Base-by-base conservation (phyloP, 2,888 invertebrate species). In the Calameuta pallipes region DNA sequence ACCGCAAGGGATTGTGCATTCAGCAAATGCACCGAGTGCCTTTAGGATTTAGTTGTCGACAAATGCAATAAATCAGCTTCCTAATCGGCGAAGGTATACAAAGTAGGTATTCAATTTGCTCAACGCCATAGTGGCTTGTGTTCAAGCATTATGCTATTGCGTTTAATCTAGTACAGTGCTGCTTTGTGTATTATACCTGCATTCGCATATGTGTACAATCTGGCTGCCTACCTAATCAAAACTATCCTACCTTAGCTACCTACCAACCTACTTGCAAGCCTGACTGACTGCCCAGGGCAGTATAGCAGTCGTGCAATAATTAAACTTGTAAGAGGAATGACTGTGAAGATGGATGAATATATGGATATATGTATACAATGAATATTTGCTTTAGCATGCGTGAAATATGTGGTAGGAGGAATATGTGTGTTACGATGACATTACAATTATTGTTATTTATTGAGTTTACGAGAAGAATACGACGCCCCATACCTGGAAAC, bases 51-150 rank as follows among this genome's bases (percentile, higher is more conserved):
- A 71, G 71, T 71, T 71, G 71, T 30, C 71, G 31, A 71, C 71
- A 56, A 36, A 56, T 76, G 41, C 12, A 70, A 76, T 69, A 56
- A 77, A 83, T 79, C 77, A 70, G 70, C 56, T 79, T 81, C 11
- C 76, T 76, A 69, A 83, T 83, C 83, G 80, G 76, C 74, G 69
- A 75, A 70, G 41, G 75, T 74, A 56, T 56, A 83, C 81, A 83
- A 76, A 76, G 41, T 81, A 69, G 33, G 76, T 76, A 83, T 83
- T 83, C 81, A 83, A 69, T 83, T 75, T 56, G 30, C 36, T 77
- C 75, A 36, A 9, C 30, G 56, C 41, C 74, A 56, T 56, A 30
- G 33, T 15, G 30, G 12, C 31, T 71, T 34, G 71, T 71, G 34
- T 23, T 34, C 33, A 30, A 30, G 30, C 30, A 30, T 71, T 34